Conservation (phyloP, 2,113 vertebrate genomes). For the Haemorhous mexicanus region DNA sequence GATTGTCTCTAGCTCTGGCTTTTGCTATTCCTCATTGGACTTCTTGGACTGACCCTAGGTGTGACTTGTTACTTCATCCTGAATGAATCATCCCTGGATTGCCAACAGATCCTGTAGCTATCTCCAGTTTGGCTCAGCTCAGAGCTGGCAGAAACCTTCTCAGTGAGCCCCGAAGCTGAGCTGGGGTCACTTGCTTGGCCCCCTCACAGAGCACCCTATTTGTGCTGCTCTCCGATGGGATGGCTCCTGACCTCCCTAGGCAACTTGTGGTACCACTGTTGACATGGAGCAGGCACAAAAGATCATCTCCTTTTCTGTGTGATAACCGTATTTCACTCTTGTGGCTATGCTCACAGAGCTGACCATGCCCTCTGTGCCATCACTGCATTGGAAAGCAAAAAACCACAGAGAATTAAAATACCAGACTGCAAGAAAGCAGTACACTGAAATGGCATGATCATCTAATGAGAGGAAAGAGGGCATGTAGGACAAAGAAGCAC, state of each 20-base stretch:
- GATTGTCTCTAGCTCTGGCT: not conserved
- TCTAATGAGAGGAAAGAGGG: not conserved
- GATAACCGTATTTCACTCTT: not conserved
- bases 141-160: not conserved
- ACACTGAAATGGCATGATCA: not conserved
- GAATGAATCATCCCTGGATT: not conserved
- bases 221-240: not conserved
- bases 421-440: not conserved
- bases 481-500: rapidly evolving
- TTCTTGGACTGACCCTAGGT: not conserved
- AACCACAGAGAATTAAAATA: not conserved
- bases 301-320: not conserved
- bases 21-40: not conserved
- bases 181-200: not conserved
- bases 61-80: not conserved
- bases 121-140: not conserved
- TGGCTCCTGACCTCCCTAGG: not conserved
- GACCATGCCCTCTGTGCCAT: not conserved
- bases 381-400: not conserved
- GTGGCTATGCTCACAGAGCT: not conserved
- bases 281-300: not conserved
- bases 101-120: not conserved
- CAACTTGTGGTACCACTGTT: not conserved
- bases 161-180: not conserved
- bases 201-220: not conserved